These are phyloP conservation scores for Dissostichus mawsoni DNA, from an alignment of 2,113 vertebrate species.

Conservation along the genomic window DNA sequence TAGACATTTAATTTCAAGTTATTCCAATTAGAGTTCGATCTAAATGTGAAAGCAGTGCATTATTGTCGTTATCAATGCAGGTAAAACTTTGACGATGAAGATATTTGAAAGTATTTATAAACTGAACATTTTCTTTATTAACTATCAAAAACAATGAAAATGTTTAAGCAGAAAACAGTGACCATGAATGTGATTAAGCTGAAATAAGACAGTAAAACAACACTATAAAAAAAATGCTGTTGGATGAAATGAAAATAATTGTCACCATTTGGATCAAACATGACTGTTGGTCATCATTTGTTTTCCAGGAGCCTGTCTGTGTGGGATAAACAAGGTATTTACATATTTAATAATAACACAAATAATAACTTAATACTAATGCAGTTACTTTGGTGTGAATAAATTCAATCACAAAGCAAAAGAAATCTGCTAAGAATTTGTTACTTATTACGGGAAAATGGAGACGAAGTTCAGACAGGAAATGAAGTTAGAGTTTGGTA, in stretches of 20 bases:
- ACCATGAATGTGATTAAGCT: not conserved
- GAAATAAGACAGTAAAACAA: not conserved
- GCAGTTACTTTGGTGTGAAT: not conserved
- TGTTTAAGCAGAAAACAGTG: not conserved
- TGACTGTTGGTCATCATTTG: slow-evolving; percentile 36
- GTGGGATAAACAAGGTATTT: not conserved
- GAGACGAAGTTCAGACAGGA: not conserved
- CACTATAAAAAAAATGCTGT: not conserved
- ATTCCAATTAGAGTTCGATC: slow-evolving; percentile 1
- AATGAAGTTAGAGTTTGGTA: not conserved
- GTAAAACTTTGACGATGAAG: not conserved
- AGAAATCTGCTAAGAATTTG: not conserved
- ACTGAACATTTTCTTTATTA: not conserved
- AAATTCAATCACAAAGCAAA: not conserved
- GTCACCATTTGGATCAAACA: slow-evolving; percentile 10
- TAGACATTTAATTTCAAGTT: not conserved
- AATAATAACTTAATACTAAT: not conserved
- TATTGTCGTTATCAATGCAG: not conserved
- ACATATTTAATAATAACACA: not conserved
- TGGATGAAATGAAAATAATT: not conserved
- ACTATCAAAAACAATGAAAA: not conserved
- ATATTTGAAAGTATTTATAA: not conserved
- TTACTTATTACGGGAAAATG: too few species aligned
- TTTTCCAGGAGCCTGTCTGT: slow-evolving; percentile 64
- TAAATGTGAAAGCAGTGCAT: not conserved